A percentile compares a stretch with the other conserved stretches of the same genome.
Evolutionary conservation across 2,113 vertebrate genomes (phyloP).

Genomic region (Mystacornis crossleyi): DNA sequence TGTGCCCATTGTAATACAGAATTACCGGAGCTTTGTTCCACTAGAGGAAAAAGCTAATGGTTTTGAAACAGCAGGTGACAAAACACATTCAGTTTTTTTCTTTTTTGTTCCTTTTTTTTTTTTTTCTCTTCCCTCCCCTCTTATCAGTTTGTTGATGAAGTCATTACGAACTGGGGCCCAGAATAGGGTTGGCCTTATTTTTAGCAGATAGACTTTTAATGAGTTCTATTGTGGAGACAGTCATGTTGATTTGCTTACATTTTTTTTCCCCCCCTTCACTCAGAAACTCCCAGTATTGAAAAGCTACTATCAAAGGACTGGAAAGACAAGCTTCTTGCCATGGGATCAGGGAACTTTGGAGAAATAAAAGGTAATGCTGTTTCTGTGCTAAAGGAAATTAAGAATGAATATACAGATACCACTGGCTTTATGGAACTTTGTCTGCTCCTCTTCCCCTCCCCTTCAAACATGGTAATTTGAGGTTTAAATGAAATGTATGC

Average conservation of each 20-base stretch:
- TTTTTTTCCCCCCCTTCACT: conserved; percentile 74
- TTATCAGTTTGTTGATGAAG: conserved; percentile 93
- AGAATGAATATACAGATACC: neutral
- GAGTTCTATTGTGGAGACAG: conserved; percentile 89
- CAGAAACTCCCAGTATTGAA: conserved; percentile 98
- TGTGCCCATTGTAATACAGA: conserved; percentile 92
- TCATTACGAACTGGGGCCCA: conserved; percentile 86
- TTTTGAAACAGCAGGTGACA: conserved; percentile 98
- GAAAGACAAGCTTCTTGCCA: conserved; percentile 99
- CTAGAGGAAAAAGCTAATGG: conserved; percentile 92
- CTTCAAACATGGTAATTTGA: neutral
- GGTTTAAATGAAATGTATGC: neutral
- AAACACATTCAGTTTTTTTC: conserved; percentile 72
- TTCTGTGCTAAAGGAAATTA: conserved; percentile 15
- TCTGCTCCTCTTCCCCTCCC: neutral
- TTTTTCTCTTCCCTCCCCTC: conserved; percentile 33
- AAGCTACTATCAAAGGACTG: conserved; percentile 99
- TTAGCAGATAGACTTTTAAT: conserved; percentile 96
- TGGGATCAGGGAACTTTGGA: conserved; percentile 98
- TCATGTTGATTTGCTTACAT: conserved; percentile 82
- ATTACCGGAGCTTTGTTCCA: conserved; percentile 93
- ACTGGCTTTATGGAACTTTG: neutral
- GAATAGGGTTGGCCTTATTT: conserved; percentile 84
- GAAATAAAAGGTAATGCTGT: conserved; percentile 94
- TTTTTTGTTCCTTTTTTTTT: neutral